phyloP scores from a whole-genome alignment of 1,140 invertebrate species.

The Maniola jurtina region DNA sequence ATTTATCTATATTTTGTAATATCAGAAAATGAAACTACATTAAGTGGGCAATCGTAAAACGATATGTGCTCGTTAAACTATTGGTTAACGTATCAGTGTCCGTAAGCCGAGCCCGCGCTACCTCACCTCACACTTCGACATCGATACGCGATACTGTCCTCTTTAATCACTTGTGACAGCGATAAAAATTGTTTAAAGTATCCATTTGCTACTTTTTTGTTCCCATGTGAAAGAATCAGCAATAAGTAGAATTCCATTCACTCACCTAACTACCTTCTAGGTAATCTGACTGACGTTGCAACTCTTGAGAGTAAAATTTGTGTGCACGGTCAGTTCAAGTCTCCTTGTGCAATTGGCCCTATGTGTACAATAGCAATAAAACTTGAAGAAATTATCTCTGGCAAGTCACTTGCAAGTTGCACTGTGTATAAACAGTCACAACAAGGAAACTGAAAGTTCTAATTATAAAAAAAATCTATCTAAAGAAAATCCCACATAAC shows the following conservation, averaged over 20 bases:
- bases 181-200: constrained; percentile 23
- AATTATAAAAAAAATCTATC: no score
- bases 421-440: no score
- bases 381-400: no score
- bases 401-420: no score
- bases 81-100: constrained; percentile 71
- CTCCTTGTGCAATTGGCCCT: no score
- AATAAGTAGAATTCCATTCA: constrained; percentile 3
- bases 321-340: no score
- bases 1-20: background rate
- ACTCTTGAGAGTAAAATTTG: background rate
- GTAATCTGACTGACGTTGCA: background rate
- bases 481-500: no score
- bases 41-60: constrained; percentile 55
- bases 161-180: constrained; percentile 31
- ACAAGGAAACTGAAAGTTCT: no score
- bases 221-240: constrained; percentile 8
- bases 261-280: background rate
- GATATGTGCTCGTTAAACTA: constrained; percentile 69
- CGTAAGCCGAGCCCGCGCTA: constrained; percentile 54
- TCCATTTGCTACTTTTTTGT: constrained; percentile 14
- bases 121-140: constrained; percentile 45
- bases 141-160: constrained; percentile 36
- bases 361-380: no score
- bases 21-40: constrained; percentile 44